Evolutionary conservation across 2,113 vertebrate genomes (phyloP), one percentile per base, ranked within the genome.

Genomic region (Saimiri boliviensis): DNA sequence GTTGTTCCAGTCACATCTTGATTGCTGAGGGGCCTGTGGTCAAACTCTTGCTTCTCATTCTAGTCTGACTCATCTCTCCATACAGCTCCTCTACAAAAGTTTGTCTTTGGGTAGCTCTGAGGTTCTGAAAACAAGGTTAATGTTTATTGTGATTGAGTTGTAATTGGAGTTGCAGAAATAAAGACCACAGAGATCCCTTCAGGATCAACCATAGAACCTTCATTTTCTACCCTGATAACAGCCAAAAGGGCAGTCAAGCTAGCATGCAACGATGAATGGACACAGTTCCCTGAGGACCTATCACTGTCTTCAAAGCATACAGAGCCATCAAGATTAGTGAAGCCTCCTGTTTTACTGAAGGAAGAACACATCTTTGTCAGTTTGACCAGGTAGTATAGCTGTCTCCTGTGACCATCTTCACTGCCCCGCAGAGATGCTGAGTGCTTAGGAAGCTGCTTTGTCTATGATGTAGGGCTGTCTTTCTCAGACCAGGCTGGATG

Each of bases 131-230:
- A 68, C 19, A 70, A 66, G 6, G 35, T 54, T 81, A 47, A 14
- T 49, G 30, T 87, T 81, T 95, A 14, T 42, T 76, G 89, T 90
- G 94, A 82, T 16, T 92, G 83, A 84, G 35, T 74, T 89, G 25
- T 47, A 86, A 91, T 70, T 47, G 19, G 45, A 86, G 58, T 54
- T 91, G 16, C n/a, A 66, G 56, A 80, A 81, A 68, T 96, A 56
- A 91, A 76, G 66, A 66, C 77, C 91, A 87, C 70, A 85, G 89
- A 81, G 70, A 89, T 93, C 17, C 17, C 83, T 66, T 42, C 11
- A 73, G 60, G 80, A 71, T 32, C 32, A 68, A 42, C 49, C 45
- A 70, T 49, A 74, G 52, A 63, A 49, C 77, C 56, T 81, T 93
- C 80, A 73, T 89, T 83, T 77, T 76, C 40, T 93, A 86, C 23